These are phyloP conservation scores for Drosophila meridiana DNA, from an alignment of 2,888 invertebrate genomes.

Conservation along the genomic window DNA sequence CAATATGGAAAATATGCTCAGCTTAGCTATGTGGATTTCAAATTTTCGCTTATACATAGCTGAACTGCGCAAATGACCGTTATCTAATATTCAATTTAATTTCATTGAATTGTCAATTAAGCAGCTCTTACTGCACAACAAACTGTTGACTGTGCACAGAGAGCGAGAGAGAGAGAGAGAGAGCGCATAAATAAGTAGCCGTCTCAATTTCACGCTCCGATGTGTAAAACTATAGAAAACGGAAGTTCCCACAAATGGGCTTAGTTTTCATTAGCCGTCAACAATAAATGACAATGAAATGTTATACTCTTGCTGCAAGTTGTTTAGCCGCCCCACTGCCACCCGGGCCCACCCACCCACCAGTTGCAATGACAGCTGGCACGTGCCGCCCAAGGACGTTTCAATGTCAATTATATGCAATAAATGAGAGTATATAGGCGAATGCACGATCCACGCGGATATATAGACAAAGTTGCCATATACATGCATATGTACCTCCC, in stretches of 20 bases:
- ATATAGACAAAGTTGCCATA: slow-evolving; percentile 1
- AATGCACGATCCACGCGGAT: slow-evolving; percentile 9
- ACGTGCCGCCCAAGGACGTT: slow-evolving; percentile 75
- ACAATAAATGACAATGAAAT: slow-evolving; percentile 61
- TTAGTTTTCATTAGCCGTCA: slow-evolving; percentile 31
- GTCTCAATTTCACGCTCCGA: slow-evolving; percentile 24
- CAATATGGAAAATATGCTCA: slow-evolving; percentile 1
- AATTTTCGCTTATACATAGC: background rate
- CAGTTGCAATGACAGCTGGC: slow-evolving; percentile 44
- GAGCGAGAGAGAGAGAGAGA: slow-evolving; percentile 2
- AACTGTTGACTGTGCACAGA: slow-evolving; percentile 51
- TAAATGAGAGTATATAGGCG: slow-evolving; percentile 4
- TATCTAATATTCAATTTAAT: slow-evolving; percentile 68
- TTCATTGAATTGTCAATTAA: slow-evolving; percentile 69
- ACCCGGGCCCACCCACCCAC: slow-evolving; percentile 30
- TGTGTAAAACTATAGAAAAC: slow-evolving; percentile 45
- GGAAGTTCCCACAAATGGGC: slow-evolving; percentile 56
- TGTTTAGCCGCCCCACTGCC: slow-evolving; percentile 12
- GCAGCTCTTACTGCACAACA: slow-evolving; percentile 39
- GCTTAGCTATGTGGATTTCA: slow-evolving; percentile 3
- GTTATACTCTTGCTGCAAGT: slow-evolving; percentile 32
- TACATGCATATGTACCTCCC: background rate
- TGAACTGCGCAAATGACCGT: slow-evolving; percentile 58
- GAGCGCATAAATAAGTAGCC: slow-evolving; percentile 13
- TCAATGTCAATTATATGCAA: slow-evolving; percentile 64